phyloP scores from a whole-genome alignment of 2,113 vertebrate species.

The Archocentrus centrarchus region DNA sequence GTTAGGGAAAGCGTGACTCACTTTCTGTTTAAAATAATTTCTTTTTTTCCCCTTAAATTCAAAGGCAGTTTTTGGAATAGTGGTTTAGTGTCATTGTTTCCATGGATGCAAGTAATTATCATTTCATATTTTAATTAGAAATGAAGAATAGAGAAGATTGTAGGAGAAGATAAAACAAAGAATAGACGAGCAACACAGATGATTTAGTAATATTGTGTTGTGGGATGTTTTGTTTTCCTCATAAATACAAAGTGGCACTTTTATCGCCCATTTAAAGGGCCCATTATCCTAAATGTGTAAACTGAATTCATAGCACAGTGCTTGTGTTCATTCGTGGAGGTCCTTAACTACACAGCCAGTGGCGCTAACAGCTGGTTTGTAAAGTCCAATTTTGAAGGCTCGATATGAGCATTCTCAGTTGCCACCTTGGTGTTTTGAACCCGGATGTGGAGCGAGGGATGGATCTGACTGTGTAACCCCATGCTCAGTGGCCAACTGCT shows the following conservation, averaged over 20 bases:
- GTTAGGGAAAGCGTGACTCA: neutral
- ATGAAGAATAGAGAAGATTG: neutral
- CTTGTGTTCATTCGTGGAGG: neutral
- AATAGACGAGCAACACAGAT: accelerated
- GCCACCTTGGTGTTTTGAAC: too few relatives aligned
- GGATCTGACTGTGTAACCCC: neutral
- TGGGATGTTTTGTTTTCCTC: neutral
- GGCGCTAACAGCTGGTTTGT: neutral
- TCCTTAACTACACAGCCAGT: accelerated
- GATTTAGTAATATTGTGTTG: neutral
- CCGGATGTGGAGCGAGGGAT: neutral
- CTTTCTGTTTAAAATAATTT: too few relatives aligned
- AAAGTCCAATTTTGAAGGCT: too few relatives aligned
- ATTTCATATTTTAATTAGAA: neutral
- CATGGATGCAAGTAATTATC: neutral
- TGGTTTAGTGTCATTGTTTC: neutral
- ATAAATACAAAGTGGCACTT: neutral
- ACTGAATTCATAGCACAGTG: neutral
- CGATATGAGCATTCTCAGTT: too few relatives aligned
- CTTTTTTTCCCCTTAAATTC: neutral
- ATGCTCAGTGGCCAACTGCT: neutral
- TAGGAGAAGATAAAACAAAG: neutral
- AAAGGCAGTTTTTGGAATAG: neutral
- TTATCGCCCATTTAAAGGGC: too few relatives aligned
- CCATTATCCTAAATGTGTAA: too few relatives aligned